Evolutionary conservation across 2,888 invertebrate genomes (phyloP).

Genomic region (Mimachlamys varia): DNA sequence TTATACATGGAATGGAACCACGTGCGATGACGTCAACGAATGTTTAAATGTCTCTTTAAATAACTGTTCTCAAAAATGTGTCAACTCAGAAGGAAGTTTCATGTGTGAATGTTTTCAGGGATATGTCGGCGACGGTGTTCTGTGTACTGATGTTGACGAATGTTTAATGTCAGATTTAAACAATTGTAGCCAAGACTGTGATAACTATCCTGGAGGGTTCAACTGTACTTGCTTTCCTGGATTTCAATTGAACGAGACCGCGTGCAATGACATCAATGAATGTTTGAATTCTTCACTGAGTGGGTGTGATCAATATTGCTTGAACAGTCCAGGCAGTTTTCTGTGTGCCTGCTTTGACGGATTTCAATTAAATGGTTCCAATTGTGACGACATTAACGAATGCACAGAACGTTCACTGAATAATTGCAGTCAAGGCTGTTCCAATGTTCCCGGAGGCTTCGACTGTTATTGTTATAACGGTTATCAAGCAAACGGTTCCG

Average conservation of each 20-base stretch:
- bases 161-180: background rate
- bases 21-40: constrained; percentile 43
- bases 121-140: background rate
- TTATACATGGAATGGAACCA: constrained; percentile 30
- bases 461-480: constrained; percentile 40
- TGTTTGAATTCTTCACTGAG: background rate
- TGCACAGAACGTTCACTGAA: background rate
- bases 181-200: background rate
- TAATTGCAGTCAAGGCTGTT: constrained; percentile 40
- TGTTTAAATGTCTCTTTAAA: background rate
- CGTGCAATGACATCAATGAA: background rate
- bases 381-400: constrained; percentile 41
- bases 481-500: constrained; percentile 2
- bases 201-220: background rate
- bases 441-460: constrained; percentile 38
- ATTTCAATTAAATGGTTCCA: background rate
- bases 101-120: constrained; percentile 39
- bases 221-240: background rate
- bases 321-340: background rate
- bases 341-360: background rate
- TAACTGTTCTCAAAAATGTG: constrained; percentile 41
- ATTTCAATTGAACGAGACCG: background rate
- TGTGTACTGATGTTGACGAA: background rate
- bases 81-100: constrained; percentile 38
- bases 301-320: background rate